These are phyloP conservation scores for Anagyrus pseudococci DNA, from an alignment of 2,888 invertebrate species.

Conservation along the genomic window DNA sequence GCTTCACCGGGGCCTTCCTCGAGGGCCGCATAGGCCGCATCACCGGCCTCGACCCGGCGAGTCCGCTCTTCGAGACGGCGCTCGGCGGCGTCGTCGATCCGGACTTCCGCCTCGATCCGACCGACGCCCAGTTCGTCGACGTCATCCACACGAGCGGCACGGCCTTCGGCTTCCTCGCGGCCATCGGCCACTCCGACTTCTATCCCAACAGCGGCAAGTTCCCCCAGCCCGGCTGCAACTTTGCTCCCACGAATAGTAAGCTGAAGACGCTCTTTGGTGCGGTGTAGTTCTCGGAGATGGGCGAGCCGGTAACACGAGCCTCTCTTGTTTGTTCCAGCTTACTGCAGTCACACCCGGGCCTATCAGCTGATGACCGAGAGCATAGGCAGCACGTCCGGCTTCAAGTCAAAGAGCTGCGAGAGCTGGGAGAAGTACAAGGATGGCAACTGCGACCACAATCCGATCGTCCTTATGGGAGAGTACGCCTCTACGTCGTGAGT, in stretches of 20 bases:
- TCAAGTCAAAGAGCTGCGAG: slow-evolving; percentile 68
- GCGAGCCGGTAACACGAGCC: no score
- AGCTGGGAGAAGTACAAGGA: slow-evolving; percentile 63
- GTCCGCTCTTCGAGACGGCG: slow-evolving; percentile 67
- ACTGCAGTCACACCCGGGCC: slow-evolving; percentile 75
- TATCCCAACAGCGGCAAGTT: slow-evolving; percentile 76
- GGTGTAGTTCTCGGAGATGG: no score
- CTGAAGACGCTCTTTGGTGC: background rate
- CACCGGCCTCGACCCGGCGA: slow-evolving; percentile 71
- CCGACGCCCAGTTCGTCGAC: slow-evolving; percentile 76
- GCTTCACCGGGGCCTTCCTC: slow-evolving; percentile 49
- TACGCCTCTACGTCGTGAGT: slow-evolving; percentile 52
- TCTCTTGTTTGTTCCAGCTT: slow-evolving; percentile 47
- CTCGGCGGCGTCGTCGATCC: slow-evolving; percentile 48
- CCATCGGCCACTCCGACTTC: slow-evolving; percentile 76
- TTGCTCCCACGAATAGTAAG: slow-evolving; percentile 50
- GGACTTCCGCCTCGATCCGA: slow-evolving; percentile 65
- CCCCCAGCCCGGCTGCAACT: slow-evolving; percentile 73
- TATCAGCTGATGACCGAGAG: slow-evolving; percentile 72
- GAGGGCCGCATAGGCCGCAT: slow-evolving; percentile 59
- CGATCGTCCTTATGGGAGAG: slow-evolving; percentile 68
- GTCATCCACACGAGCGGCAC: slow-evolving; percentile 78
- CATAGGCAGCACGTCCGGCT: slow-evolving; percentile 65
- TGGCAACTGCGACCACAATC: slow-evolving; percentile 58
- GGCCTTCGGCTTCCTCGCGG: slow-evolving; percentile 67